Base-by-base conservation (phyloP, 2,797 vertebrate species). In the Percopsis omiscomaycus region DNA sequence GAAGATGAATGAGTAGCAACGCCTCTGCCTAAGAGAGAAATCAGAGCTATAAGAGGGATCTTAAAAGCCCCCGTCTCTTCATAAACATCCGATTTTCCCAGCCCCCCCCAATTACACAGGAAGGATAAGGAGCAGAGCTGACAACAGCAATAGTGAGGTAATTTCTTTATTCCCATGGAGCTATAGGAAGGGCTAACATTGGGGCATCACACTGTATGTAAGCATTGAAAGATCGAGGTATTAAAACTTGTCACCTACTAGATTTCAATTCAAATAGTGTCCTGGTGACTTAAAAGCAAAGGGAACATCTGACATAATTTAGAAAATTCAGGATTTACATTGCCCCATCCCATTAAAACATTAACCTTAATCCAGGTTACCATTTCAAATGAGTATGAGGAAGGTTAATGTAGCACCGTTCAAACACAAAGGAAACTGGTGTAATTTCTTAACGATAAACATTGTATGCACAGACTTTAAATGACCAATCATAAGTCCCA, bases 121-220 rank as follows among this genome's bases (percentile, higher is more conserved):
- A 37, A 37, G 37, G 37, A 37, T 37, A 37, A 37, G 6, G 0
- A 37, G 32, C 30, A 13, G 48, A 5, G 65, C 56, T 44, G 60
- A 68, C 53, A 55, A 49, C 47, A 56, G 9, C 48, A 59, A n/a
- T 9, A 51, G 44, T 14, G 32, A 53, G 52, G 45, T 64, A 62
- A 81, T 83, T 81, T 79, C 9, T 73, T 77, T 80, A 78, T 87
- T 74, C 69, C 65, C 53, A 48, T 8, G 45, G 6, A 58, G 22
- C 51, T 55, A 30, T 29, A 42, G 22, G 64, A 64, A 62, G 59
- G 55, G 32, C 53, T 3, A 11, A 50, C 15, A 66, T 37, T 28
- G 61, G 11, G 32, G 14, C 6, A 69, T 48, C 46, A 0, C n/a
- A 52, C 10, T 46, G 22, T 44, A 59, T 61, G 54, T 15, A 0